phyloP scores from a whole-genome alignment of 2,113 vertebrate species.

The Syngnathus floridae region DNA sequence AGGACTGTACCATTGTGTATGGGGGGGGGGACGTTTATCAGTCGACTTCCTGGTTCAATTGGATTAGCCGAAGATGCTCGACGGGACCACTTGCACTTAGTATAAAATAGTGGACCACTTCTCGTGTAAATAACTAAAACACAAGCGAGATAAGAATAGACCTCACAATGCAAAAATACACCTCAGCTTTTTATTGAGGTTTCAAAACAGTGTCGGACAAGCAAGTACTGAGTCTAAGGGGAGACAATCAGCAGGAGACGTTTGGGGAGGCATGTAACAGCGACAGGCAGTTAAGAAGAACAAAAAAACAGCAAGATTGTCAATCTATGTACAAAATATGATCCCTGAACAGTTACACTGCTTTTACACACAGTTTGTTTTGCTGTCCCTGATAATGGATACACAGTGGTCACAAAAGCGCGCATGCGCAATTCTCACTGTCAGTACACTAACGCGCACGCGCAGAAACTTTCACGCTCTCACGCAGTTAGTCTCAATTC shows the following conservation, averaged over 20 bases:
- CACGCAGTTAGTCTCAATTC: too few relatives aligned
- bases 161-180: slow-evolving; percentile 27
- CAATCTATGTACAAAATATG: slow-evolving; percentile 55
- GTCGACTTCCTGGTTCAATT: neutral
- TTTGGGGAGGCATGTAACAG: slow-evolving; percentile 34
- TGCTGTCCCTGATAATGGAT: slow-evolving; percentile 49
- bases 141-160: neutral
- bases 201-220: slow-evolving; percentile 60
- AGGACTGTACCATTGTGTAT: too few relatives aligned
- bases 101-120: too few relatives aligned
- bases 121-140: neutral
- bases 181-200: slow-evolving; percentile 64
- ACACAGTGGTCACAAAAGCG: slow-evolving; percentile 30
- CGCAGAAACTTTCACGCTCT: too few relatives aligned
- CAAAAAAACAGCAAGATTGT: slow-evolving; percentile 34
- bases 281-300: slow-evolving; percentile 45
- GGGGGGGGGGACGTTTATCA: neutral
- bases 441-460: too few relatives aligned
- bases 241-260: slow-evolving; percentile 30
- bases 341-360: slow-evolving; percentile 69
- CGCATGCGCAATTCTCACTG: too few relatives aligned
- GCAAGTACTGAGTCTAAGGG: slow-evolving; percentile 43
- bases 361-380: slow-evolving; percentile 36
- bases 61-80: too few relatives aligned
- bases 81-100: neutral